Evolutionary conservation across 2,113 vertebrate species (phyloP).

Genomic region (Carassius carassius): DNA sequence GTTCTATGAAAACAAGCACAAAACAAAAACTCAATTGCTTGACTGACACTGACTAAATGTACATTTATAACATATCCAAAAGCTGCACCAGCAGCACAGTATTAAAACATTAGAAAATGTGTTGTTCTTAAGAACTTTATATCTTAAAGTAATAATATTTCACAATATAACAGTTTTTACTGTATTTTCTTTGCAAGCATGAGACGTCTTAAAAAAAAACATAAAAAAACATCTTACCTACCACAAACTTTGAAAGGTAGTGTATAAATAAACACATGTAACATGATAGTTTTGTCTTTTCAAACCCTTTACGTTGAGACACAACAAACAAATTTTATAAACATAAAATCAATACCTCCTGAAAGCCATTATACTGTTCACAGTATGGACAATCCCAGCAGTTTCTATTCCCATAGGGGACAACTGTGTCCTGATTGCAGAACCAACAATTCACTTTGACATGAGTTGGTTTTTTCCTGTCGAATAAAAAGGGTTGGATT

Average conservation of each 20-base stretch:
- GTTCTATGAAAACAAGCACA: constrained; percentile 74
- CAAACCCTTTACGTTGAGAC: neutral
- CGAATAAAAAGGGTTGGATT: neutral
- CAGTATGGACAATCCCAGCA: constrained; percentile 98
- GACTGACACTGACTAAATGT: neutral
- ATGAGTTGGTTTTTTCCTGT: constrained; percentile 87
- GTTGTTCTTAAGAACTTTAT: too few relatives aligned
- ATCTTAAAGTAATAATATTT: neutral
- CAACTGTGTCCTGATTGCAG: constrained; percentile 88
- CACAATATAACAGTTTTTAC: neutral
- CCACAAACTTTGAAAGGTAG: neutral
- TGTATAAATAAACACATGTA: neutral
- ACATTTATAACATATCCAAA: neutral
- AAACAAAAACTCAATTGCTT: neutral
- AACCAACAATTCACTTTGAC: constrained; percentile 96
- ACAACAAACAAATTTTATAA: neutral
- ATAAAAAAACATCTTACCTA: neutral
- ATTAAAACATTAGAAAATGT: too few relatives aligned
- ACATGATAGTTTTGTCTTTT: neutral
- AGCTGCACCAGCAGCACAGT: neutral
- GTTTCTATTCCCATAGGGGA: constrained; percentile 95
- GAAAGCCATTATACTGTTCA: constrained; percentile 98
- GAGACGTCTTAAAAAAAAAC: neutral
- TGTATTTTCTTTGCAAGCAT: neutral
- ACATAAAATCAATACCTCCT: constrained; percentile 79